Percentiles rank a stretch among this genome's conserved stretches.
Conservation (phyloP, 2,888 invertebrate species). For the Tetropium fuscum region DNA sequence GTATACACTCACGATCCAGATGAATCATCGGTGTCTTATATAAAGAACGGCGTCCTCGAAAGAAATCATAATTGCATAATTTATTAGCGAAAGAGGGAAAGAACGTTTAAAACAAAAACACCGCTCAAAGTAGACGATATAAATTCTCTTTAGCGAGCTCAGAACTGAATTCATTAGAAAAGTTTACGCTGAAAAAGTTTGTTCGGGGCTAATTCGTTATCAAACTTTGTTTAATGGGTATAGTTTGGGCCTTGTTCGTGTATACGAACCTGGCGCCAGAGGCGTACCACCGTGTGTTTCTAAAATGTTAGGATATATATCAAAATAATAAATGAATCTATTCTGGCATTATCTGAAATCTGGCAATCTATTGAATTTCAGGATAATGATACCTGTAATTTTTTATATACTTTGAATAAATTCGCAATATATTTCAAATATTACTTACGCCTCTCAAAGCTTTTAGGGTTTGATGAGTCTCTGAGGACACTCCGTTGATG, state of each 20-base stretch:
- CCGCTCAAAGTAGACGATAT: conserved; percentile 27
- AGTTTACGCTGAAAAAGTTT: conserved; percentile 44
- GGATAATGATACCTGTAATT: no score
- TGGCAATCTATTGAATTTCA: no score
- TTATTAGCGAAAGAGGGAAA: conserved; percentile 31
- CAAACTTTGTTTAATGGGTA: conserved; percentile 52
- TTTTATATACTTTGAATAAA: no score
- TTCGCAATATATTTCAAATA: no score
- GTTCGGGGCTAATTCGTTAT: conserved; percentile 43
- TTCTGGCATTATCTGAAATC: no score
- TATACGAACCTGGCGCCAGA: conserved; percentile 16
- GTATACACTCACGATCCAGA: neutral
- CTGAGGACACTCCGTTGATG: no score
- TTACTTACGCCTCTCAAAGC: no score
- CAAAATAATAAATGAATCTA: no score
- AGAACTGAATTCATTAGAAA: conserved; percentile 45
- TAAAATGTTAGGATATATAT: no score
- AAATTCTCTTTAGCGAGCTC: conserved; percentile 39
- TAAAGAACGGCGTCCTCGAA: conserved; percentile 9
- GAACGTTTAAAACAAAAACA: conserved; percentile 36
- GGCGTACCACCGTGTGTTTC: conserved; percentile 15
- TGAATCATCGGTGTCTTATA: conserved; percentile 9
- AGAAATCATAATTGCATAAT: conserved; percentile 29
- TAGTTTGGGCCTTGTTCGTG: conserved; percentile 42
- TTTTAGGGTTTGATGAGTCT: no score